Conservation (phyloP, 1,140 invertebrate genomes). For the Lepidostoma basale region DNA sequence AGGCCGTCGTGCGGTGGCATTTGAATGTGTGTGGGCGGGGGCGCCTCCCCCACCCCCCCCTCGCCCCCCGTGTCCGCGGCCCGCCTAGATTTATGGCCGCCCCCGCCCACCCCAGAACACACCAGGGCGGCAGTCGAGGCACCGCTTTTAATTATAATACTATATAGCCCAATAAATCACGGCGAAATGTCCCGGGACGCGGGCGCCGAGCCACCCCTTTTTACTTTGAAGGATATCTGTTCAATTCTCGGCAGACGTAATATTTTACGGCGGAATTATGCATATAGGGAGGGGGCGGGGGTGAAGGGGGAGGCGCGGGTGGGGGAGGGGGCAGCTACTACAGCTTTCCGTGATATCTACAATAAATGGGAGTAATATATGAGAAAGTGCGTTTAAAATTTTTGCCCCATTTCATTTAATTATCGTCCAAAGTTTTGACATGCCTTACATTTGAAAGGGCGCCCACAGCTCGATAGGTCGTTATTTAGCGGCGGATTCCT, state of each 20-base stretch:
- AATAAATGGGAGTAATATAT: conserved; percentile 42
- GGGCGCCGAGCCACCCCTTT: conserved; percentile 45
- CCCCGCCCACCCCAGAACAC: conserved; percentile 44
- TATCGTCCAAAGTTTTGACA: conserved; percentile 45
- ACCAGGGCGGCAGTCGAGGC: conserved; percentile 48
- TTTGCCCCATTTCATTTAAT: conserved; percentile 46
- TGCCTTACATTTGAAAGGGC: conserved; percentile 39
- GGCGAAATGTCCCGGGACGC: conserved; percentile 47
- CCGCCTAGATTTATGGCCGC: conserved; percentile 45
- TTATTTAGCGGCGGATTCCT: background rate
- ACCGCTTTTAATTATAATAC: conserved; percentile 64
- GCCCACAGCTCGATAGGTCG: conserved; percentile 18
- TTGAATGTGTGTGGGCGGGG: conserved; percentile 45
- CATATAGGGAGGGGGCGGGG: conserved; percentile 37
- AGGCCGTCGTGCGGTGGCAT: conserved; percentile 46
- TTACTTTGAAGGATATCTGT: conserved; percentile 47
- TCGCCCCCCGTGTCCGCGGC: conserved; percentile 33
- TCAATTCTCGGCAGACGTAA: conserved; percentile 47
- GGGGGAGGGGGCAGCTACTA: background rate
- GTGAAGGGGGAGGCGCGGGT: background rate
- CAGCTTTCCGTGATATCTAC: conserved; percentile 42
- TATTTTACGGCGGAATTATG: conserved; percentile 47
- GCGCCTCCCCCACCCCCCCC: background rate
- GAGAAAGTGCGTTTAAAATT: conserved; percentile 44
- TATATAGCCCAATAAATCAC: conserved; percentile 64